Evolutionary conservation across 92 coral and sea anemone genomes (phyloP).

Genomic region (Scolanthus callimorphus): DNA sequence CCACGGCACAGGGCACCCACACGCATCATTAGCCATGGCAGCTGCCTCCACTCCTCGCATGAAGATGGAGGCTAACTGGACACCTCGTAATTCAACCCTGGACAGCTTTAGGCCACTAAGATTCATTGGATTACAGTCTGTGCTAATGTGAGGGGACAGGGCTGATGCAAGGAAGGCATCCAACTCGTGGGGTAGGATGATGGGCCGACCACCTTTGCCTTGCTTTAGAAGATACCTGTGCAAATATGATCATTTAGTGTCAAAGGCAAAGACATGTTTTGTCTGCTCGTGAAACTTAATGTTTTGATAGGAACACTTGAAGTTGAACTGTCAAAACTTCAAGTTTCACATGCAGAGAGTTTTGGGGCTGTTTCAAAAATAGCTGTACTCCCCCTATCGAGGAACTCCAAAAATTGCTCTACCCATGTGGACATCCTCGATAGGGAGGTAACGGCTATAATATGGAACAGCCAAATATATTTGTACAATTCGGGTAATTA

Average conservation of each 20-base stretch:
- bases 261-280: too few relatives aligned
- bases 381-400: too few relatives aligned
- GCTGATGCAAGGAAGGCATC: conserved; percentile 96
- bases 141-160: conserved; percentile 89
- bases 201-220: conserved; percentile 61
- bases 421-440: too few relatives aligned
- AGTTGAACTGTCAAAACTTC: neutral
- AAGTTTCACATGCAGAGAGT: too few relatives aligned
- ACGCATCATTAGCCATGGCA: conserved; percentile 92
- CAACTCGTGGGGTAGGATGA: conserved; percentile 74
- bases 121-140: conserved; percentile 93
- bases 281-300: too few relatives aligned
- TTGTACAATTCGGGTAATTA: neutral
- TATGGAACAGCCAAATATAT: neutral
- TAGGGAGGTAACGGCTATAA: too few relatives aligned
- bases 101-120: conserved; percentile 81
- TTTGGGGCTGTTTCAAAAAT: too few relatives aligned
- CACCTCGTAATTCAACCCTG: conserved; percentile 85
- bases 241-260: neutral
- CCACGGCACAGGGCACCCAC: conserved; percentile 97
- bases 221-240: conserved; percentile 84
- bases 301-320: neutral
- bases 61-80: conserved; percentile 88
- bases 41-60: conserved; percentile 98
- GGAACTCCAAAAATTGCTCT: too few relatives aligned